Evolutionary conservation across 2,113 vertebrate species (phyloP), one percentile per base, ranked within the genome.

Genomic region (Synodontis membranacea): DNA sequence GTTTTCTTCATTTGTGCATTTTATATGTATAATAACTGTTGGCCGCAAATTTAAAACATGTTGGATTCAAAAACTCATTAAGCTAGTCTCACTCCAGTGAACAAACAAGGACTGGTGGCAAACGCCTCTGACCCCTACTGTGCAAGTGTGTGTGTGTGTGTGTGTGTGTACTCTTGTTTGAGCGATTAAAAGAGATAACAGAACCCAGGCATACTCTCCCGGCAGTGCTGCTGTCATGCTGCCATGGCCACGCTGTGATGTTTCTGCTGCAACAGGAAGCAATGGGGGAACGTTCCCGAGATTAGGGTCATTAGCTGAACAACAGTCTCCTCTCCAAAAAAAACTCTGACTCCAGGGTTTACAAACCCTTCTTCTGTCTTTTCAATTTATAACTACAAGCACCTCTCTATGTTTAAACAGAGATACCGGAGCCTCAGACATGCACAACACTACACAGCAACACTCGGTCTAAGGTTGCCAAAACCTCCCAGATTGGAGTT

Each of bases 61-160:
- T 89, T 81, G 82, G 82, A 89, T 87, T 91, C 75, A 82, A 68
- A 90, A 93, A 90, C 86, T 93, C 90, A 93, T 93, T 92, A 92
- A 86, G 83, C 87, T 11, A 64, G 91, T 92, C 82, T 90, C 91
- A 89, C 90, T 90, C 91, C 89, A 90, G 58, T 92, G 90, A 90
- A 88, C 91, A 90, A 84, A 91, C 89, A 89, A 1, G 9, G 58
- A 82, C 88, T 88, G 5, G 75, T 89, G 83, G 87, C 87, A 84
- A 85, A 86, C 62, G 88, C 84, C 50, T 90, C 81, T 93, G 86
- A 91, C 90, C 86, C 89, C 86, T 9, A 60, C 86, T 83, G 84
- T 87, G 84, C 34, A 66, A 82, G 54, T 82, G 85, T 86, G 50
- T 80, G 60, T 86, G 76, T 75, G 82, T 74, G 66, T 87, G 76